Percentiles rank a stretch among this genome's conserved stretches.
These are phyloP conservation scores for Scortum barcoo DNA, from an alignment of 2,113 vertebrate species.

Conservation along the genomic window DNA sequence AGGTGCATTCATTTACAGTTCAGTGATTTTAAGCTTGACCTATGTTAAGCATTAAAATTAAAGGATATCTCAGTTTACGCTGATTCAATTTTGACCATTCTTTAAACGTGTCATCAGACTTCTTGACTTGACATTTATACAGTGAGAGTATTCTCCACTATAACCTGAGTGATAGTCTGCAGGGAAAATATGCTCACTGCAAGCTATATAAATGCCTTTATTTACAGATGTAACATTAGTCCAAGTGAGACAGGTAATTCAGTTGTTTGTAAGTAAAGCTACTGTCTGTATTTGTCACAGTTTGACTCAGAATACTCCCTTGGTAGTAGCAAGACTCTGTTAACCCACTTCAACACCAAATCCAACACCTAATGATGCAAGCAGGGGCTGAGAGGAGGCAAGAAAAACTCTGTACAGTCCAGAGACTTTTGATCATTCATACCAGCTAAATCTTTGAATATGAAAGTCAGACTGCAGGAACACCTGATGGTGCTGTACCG, in stretches of 20 bases:
- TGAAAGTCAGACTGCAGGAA: background rate
- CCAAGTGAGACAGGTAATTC: background rate
- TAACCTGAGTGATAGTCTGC: too few species aligned
- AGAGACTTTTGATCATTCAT: background rate
- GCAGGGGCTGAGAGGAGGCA: background rate
- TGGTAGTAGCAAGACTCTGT: background rate
- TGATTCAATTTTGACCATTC: background rate
- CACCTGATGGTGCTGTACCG: background rate
- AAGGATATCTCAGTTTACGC: background rate
- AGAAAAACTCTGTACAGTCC: background rate
- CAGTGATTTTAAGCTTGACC: background rate
- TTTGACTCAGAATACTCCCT: background rate
- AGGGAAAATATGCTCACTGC: background rate
- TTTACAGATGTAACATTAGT: background rate
- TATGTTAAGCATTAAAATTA: background rate
- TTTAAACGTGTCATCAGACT: background rate
- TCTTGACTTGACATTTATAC: too few species aligned
- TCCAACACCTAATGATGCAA: constrained; percentile 17
- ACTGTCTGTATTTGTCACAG: background rate
- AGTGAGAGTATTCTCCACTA: too few species aligned
- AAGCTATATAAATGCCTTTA: background rate
- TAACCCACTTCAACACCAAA: background rate
- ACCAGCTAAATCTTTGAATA: background rate
- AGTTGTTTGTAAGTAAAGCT: background rate
- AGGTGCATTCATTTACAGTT: background rate